These are phyloP conservation scores for Tenthredo livida DNA, from an alignment of 2,888 invertebrate species.

Conservation along the genomic window DNA sequence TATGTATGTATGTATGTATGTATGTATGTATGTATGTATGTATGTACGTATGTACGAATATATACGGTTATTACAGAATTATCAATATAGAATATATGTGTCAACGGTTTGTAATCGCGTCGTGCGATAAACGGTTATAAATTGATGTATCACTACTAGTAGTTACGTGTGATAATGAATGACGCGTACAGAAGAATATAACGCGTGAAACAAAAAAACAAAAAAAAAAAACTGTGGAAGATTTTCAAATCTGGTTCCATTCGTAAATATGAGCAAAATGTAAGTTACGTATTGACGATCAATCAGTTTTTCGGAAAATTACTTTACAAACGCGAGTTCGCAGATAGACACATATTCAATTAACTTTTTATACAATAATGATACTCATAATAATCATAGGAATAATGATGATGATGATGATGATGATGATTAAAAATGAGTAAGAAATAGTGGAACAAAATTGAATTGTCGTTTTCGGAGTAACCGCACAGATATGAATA, in stretches of 20 bases:
- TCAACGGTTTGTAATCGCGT: constrained; percentile 3
- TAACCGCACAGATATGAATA: background rate
- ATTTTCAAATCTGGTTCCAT: background rate
- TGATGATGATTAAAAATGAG: no score
- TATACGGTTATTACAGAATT: background rate
- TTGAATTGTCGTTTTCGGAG: no score
- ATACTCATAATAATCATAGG: no score
- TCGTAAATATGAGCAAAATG: no score
- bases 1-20: background rate
- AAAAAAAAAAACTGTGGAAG: background rate
- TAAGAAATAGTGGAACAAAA: no score
- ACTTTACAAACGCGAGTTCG: no score
- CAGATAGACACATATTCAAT: no score
- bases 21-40: background rate
- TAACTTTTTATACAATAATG: no score
- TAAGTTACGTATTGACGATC: no score
- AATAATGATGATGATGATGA: no score
- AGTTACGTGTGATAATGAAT: background rate
- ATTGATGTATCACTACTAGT: background rate
- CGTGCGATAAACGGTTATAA: background rate
- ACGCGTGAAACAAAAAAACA: background rate
- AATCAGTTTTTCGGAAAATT: no score
- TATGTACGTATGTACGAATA: background rate
- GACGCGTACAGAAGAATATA: background rate
- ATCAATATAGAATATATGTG: background rate